Base-by-base conservation (phyloP, 2,113 vertebrate species). In the Podarcis raffonei region DNA sequence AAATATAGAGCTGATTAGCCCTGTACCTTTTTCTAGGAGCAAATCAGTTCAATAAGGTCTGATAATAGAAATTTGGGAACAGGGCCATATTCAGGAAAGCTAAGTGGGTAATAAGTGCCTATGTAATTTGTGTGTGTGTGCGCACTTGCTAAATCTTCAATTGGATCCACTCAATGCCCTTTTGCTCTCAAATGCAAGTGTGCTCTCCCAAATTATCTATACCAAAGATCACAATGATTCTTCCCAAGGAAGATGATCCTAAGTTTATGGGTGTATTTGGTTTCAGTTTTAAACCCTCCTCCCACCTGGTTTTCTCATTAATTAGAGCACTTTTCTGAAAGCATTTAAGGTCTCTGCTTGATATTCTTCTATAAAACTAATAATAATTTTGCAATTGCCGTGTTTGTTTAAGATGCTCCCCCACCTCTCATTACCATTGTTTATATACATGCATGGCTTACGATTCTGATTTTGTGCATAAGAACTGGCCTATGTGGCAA, bases 171-270 rank as follows among this genome's bases (percentile, higher is more conserved):
- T 57, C 53, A 13, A 71, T 12, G 39, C 6, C 7, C 42, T 37
- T 53, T 81, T 18, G 15, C 59, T 74, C 35, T 15, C 53, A 39
- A 62, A 39, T 57, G 16, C 48, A 76, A 66, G n/a, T 65, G 20
- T 20, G 3, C 62, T 12, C 3, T 81, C 30, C 62, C 27, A 72
- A 39, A 39, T 20, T 75, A 32, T 25, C 20, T 66, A 83, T 68
- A 15, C 62, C 72, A 88, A 76, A 88, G 72, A 83, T 48, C 20
- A 23, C 16, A 83, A 32, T 77, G 62, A 32, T 87, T 48, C 62
- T 83, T 83, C 59, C 66, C 39, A 76, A 83, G 71, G 80, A 88
- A 65, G 71, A 66, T 68, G 27, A 16, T 83, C 30, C 80, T 76
- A 66, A 48, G n/a, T 83, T 35, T 59, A 62, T 83, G 39, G 59